A percentile compares a stretch with the other conserved stretches of the same genome.
phyloP scores from a whole-genome alignment of 2,888 invertebrate genomes.

The Polydrusus pterygomalis region DNA sequence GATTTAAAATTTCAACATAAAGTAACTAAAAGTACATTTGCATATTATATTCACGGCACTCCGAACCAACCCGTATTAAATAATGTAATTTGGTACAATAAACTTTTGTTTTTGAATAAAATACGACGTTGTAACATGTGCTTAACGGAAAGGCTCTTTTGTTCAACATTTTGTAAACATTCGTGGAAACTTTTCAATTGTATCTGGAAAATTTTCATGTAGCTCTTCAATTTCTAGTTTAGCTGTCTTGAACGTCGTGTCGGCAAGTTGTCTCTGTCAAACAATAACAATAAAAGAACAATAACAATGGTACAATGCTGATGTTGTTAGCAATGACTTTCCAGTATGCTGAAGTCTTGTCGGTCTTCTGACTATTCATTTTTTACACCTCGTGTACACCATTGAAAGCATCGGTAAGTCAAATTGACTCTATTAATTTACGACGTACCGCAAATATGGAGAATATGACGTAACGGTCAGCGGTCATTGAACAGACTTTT shows the following conservation, averaged over 20 bases:
- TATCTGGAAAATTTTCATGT: slow-evolving; percentile 39
- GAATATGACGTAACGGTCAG: no score
- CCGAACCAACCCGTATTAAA: slow-evolving; percentile 18
- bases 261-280: not conserved
- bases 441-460: no score
- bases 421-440: no score
- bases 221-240: slow-evolving; percentile 15
- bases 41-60: slow-evolving; percentile 38
- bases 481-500: no score
- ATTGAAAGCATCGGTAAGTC: no score
- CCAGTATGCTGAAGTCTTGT: no score
- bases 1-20: not conserved
- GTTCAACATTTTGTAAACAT: slow-evolving; percentile 40
- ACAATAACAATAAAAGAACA: no score
- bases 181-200: slow-evolving; percentile 40
- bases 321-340: no score
- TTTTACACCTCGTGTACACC: no score
- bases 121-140: slow-evolving; percentile 34
- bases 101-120: slow-evolving; percentile 34
- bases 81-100: slow-evolving; percentile 37
- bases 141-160: slow-evolving; percentile 24
- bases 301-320: no score
- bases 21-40: slow-evolving; percentile 33
- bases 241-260: slow-evolving; percentile 14
- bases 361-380: no score